Evolutionary conservation across 2,888 invertebrate genomes (phyloP).

Genomic region (Amblyjoppa proteus): DNA sequence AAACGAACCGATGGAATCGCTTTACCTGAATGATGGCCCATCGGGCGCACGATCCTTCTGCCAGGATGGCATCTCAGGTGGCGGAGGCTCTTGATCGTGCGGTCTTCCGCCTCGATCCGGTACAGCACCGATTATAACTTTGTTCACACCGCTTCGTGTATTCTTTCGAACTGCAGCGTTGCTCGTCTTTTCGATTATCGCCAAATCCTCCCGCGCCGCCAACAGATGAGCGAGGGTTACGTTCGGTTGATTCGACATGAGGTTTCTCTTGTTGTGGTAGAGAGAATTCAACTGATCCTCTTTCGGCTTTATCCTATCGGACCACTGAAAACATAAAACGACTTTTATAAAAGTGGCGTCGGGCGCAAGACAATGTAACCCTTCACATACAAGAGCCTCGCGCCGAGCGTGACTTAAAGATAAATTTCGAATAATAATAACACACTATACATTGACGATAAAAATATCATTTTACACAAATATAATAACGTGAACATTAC

Average conservation of each 20-base stretch:
- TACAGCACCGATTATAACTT: constrained; percentile 95
- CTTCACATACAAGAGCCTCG: no score
- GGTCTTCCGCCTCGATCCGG: constrained; percentile 98
- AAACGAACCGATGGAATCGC: constrained; percentile 1
- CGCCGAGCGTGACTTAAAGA: no score
- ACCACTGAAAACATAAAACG: constrained; percentile 89
- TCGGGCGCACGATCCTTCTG: constrained; percentile 88
- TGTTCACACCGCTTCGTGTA: constrained; percentile 93
- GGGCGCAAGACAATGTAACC: no score
- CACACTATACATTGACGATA: no score
- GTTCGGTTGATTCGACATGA: constrained; percentile 87
- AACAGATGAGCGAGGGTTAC: constrained; percentile 92
- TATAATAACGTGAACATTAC: no score
- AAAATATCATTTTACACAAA: no score
- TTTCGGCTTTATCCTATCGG: constrained; percentile 91
- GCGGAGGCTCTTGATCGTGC: constrained; percentile 95
- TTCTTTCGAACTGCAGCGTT: constrained; percentile 94
- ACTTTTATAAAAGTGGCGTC: background rate
- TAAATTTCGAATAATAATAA: no score
- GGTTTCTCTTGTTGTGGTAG: constrained; percentile 86
- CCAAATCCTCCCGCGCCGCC: constrained; percentile 93
- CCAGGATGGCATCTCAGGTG: constrained; percentile 99
- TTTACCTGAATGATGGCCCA: constrained; percentile 82
- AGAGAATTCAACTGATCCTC: constrained; percentile 89
- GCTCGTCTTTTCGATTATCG: constrained; percentile 97